Evolutionary conservation across 1,140 invertebrate species (phyloP).

Genomic region (Drosophila orena): DNA sequence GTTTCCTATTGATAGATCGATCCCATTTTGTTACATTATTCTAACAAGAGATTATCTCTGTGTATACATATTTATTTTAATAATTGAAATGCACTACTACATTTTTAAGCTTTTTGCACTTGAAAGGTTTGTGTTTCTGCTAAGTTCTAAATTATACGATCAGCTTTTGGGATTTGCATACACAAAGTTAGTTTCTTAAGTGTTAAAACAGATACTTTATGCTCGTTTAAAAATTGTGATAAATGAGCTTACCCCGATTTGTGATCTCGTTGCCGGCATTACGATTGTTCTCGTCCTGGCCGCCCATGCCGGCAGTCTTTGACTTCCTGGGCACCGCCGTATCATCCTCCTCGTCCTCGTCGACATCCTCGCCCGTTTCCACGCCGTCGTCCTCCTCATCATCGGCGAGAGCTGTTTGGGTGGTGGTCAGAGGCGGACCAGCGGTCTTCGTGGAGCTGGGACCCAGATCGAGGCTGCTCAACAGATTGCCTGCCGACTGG

Average conservation of each 20-base stretch:
- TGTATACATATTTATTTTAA: neutral
- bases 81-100: neutral
- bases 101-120: neutral
- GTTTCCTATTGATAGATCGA: neutral
- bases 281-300: slow-evolving; percentile 82
- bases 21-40: neutral
- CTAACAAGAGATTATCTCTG: neutral
- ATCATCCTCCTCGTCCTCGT: slow-evolving; percentile 63
- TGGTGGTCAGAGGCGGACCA: slow-evolving; percentile 23
- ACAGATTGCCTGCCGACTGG: slow-evolving; percentile 69
- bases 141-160: neutral
- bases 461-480: slow-evolving; percentile 52
- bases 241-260: slow-evolving; percentile 63
- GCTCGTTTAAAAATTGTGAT: no score
- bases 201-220: neutral
- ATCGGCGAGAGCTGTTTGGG: slow-evolving; percentile 39
- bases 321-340: slow-evolving; percentile 45
- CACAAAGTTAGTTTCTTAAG: no score
- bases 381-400: slow-evolving; percentile 76
- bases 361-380: slow-evolving; percentile 75
- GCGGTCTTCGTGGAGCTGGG: slow-evolving; percentile 47
- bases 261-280: slow-evolving; percentile 83
- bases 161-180: neutral
- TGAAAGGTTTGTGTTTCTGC: neutral
- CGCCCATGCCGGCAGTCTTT: slow-evolving; percentile 41